Conservation (phyloP, 35 echinoderm and acorn worm genomes). For the Heliocidaris tuberculata region DNA sequence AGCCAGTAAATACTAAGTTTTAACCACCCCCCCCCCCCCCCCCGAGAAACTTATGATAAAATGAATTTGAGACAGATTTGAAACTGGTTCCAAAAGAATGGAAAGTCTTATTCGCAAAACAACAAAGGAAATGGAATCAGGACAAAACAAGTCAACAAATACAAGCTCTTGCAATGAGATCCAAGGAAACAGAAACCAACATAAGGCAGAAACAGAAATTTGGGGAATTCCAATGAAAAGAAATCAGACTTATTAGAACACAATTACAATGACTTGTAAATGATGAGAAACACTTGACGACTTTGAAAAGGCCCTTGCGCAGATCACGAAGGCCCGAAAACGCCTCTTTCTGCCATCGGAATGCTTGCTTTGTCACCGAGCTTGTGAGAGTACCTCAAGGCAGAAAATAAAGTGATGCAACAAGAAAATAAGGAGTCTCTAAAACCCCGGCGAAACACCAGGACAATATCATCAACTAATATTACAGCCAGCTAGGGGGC, state of each 20-base stretch:
- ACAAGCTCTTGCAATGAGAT: not conserved
- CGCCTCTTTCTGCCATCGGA: not conserved
- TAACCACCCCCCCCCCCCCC: too few species aligned
- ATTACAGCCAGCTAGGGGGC: not conserved
- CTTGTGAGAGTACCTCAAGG: not conserved
- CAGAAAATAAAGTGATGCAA: not conserved
- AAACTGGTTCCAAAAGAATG: too few species aligned
- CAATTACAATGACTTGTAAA: not conserved
- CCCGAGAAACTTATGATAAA: too few species aligned
- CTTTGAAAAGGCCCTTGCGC: not conserved
- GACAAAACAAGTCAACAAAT: not conserved
- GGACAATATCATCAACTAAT: conserved; percentile 3
- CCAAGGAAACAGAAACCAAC: not conserved
- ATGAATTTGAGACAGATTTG: too few species aligned
- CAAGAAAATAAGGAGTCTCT: not conserved
- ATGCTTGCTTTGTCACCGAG: not conserved
- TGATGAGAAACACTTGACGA: not conserved
- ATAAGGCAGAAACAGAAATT: not conserved
- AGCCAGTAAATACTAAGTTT: too few species aligned
- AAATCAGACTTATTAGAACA: not conserved
- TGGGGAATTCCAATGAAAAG: not conserved
- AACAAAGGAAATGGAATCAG: too few species aligned
- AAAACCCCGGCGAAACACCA: not conserved
- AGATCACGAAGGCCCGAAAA: not conserved
- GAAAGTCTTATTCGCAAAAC: too few species aligned